A percentile compares a stretch with the other conserved stretches of the same genome.
Evolutionary conservation across 2,888 invertebrate species (phyloP).

Genomic region (Papilio protenor): DNA sequence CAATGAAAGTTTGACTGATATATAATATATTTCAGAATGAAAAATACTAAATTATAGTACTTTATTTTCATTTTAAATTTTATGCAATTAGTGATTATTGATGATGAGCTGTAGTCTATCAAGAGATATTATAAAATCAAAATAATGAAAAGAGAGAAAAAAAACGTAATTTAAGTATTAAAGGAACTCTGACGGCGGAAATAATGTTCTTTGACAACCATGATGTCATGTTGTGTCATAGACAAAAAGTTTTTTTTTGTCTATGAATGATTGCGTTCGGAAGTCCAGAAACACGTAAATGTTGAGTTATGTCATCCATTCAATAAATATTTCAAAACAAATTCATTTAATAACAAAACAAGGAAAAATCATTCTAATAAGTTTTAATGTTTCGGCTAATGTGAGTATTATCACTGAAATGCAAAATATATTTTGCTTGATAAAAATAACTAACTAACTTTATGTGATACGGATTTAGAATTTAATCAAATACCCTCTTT

Average conservation of each 20-base stretch:
- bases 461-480: background rate
- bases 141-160: background rate
- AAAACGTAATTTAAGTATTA: background rate
- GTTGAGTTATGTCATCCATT: background rate
- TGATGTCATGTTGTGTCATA: constrained; percentile 61
- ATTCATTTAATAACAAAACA: background rate
- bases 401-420: background rate
- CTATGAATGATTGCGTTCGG: constrained; percentile 46
- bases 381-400: background rate
- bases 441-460: background rate
- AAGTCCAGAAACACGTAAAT: constrained; percentile 15
- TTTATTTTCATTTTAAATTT: background rate
- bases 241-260: constrained; percentile 41
- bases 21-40: background rate
- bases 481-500: background rate
- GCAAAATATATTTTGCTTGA: background rate
- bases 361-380: background rate
- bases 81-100: background rate
- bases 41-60: background rate
- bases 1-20: background rate
- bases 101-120: background rate
- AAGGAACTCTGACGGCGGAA: background rate
- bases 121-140: background rate
- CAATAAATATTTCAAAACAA: background rate
- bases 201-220: constrained; percentile 52